A percentile compares a stretch with the other conserved stretches of the same genome.
Conservation (phyloP, 2,888 invertebrate genomes). For the Diadegma fenestrale region DNA sequence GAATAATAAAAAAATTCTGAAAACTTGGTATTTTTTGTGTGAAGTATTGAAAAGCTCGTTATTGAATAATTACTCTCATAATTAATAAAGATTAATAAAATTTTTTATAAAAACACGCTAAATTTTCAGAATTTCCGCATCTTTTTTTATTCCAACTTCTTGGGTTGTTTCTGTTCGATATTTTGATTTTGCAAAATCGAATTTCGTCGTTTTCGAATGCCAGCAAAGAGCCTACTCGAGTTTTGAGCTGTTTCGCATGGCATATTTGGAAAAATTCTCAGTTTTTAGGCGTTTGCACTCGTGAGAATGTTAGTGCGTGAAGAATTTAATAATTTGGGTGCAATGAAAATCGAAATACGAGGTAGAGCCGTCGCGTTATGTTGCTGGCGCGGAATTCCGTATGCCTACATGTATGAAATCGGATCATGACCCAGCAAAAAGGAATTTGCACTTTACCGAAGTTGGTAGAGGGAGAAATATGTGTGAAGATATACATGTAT, state of each 20-base stretch:
- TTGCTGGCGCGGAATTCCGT: background rate
- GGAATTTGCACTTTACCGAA: conserved; percentile 13
- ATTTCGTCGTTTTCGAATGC: too few relatives aligned
- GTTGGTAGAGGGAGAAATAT: conserved; percentile 9
- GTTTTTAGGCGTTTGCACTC: background rate
- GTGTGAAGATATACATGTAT: background rate
- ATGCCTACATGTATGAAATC: conserved; percentile 13
- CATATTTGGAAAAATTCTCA: background rate
- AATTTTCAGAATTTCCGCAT: too few relatives aligned
- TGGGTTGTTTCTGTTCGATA: too few relatives aligned
- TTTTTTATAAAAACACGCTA: too few relatives aligned
- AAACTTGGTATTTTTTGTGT: too few relatives aligned
- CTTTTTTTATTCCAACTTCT: too few relatives aligned
- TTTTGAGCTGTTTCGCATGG: background rate
- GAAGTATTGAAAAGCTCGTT: too few relatives aligned
- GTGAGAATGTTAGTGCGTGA: background rate
- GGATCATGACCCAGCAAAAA: conserved; percentile 21
- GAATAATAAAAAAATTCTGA: too few relatives aligned
- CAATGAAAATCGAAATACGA: background rate
- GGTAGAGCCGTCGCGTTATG: background rate
- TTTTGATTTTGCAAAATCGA: too few relatives aligned
- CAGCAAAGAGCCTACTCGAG: background rate
- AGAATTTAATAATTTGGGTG: background rate
- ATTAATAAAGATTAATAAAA: too few relatives aligned
- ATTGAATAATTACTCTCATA: too few relatives aligned